Conservation (phyloP, 1,140 invertebrate species). For the roundworm (Caenorhabditis elegans) region DNA sequence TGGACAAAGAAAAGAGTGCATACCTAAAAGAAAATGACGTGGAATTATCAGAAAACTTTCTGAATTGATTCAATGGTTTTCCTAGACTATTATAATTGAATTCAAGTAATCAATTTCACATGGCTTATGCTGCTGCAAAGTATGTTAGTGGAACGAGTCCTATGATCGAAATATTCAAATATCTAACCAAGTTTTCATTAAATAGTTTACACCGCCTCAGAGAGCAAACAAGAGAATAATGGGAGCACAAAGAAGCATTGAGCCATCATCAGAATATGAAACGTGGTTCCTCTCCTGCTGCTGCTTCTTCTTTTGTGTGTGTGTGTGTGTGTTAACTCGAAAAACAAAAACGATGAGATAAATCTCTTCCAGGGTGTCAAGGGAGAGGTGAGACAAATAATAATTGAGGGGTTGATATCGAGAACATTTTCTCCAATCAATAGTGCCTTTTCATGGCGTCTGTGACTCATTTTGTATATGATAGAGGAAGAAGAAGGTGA, state of each 20-base stretch:
- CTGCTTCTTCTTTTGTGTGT: background rate
- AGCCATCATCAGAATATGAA: background rate
- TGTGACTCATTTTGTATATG: background rate
- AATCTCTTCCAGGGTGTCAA: background rate
- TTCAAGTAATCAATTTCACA: background rate
- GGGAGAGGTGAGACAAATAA: background rate
- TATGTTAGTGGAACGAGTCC: background rate
- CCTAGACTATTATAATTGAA: too few species aligned
- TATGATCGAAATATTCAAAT: background rate
- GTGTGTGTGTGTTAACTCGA: background rate
- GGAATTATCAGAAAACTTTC: too few species aligned
- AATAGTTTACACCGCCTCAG: conserved; percentile 12
- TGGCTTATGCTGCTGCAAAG: background rate
- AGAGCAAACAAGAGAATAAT: conserved; percentile 22
- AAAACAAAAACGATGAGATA: background rate
- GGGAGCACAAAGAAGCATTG: conserved; percentile 1
- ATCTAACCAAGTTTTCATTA: background rate
- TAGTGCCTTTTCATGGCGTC: too few species aligned
- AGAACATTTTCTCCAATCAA: background rate
- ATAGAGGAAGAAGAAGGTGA: too few species aligned
- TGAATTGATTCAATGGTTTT: too few species aligned
- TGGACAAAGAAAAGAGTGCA: background rate
- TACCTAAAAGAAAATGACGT: background rate
- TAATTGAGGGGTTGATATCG: background rate
- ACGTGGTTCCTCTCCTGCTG: too few species aligned